Evolutionary conservation across 2,797 vertebrate genomes (phyloP), one percentile per base, ranked within the genome.

Genomic region (Pogonophryne albipinna): DNA sequence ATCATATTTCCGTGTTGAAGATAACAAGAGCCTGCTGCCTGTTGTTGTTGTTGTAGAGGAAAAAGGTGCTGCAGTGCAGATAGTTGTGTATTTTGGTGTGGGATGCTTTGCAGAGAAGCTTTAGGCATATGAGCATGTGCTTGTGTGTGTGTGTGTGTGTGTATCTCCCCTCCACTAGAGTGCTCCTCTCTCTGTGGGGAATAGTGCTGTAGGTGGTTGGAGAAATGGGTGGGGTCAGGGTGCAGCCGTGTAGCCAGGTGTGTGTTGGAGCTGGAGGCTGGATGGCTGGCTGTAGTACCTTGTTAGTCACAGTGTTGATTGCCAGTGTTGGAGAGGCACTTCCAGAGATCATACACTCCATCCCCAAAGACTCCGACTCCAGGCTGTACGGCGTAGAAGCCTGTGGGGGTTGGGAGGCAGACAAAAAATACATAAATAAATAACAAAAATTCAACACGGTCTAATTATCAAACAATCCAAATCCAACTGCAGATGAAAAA

Each of bases 241-340:
- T 91, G 90, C 91, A 92, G 89, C 82, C 81, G 69, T 87, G 85
- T 87, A 92, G 87, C 92, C 91, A 92, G 90, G 92, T 94, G 93
- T 92, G 90, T 89, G 91, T 87, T 91, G 86, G 88, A 87, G 91
- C 90, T 91, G 88, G 84, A 91, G 87, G 88, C 89, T 90, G 89
- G 82, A 82, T 92, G 87, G 88, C 89, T 90, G 89, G 82, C 83
- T 92, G 83, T 91, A 87, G 91, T 97, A 97, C 97, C 96, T 98
- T 98, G 95, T 97, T 98, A 96, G 97, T 97, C 97, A 97, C 97
- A 98, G 97, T 97, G 97, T 98, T 97, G 96, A 97, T 97, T 94
- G 97, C 96, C 95, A 97, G 94, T 92, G 96, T 97, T 93, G 97
- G 97, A 96, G 97, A 98, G 96, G 97, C 96, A 97, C 96, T 97